Percentiles rank a stretch among this genome's conserved stretches.
Conservation (phyloP, 2,888 invertebrate genomes). For the Erynnis tages region DNA sequence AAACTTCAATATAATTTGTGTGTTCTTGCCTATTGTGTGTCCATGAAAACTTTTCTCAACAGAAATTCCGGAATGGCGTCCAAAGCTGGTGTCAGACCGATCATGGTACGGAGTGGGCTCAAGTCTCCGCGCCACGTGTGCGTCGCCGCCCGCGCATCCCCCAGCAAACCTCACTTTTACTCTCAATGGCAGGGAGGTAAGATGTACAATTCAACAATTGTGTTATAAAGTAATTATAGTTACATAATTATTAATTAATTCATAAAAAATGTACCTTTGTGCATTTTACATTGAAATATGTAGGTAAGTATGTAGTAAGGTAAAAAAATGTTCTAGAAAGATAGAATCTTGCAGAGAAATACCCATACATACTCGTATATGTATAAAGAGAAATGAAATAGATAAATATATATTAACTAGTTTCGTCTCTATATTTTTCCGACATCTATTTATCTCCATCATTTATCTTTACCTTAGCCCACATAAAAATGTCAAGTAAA, state of each 20-base stretch:
- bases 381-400: no score
- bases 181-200: slow-evolving; percentile 83
- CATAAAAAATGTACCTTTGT: no score
- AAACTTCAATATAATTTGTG: no score
- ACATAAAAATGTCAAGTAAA: slow-evolving; percentile 8
- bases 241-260: no score
- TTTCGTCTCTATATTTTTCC: not conserved
- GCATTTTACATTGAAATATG: no score
- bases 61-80: slow-evolving; percentile 86
- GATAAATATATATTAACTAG: not conserved
- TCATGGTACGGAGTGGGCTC: slow-evolving; percentile 86
- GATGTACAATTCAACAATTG: not conserved
- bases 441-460: not conserved
- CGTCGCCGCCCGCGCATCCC: slow-evolving; percentile 85
- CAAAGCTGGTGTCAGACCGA: slow-evolving; percentile 84
- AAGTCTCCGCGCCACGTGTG: slow-evolving; percentile 85
- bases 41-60: slow-evolving; percentile 35
- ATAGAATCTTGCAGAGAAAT: no score
- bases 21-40: not conserved
- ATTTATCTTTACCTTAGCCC: slow-evolving; percentile 7
- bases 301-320: no score
- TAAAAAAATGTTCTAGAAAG: no score
- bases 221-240: no score
- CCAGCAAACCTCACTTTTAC: slow-evolving; percentile 87
- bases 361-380: no score